Evolutionary conservation across 2,797 vertebrate genomes (phyloP).

Genomic region (Catostomus latipinnis): DNA sequence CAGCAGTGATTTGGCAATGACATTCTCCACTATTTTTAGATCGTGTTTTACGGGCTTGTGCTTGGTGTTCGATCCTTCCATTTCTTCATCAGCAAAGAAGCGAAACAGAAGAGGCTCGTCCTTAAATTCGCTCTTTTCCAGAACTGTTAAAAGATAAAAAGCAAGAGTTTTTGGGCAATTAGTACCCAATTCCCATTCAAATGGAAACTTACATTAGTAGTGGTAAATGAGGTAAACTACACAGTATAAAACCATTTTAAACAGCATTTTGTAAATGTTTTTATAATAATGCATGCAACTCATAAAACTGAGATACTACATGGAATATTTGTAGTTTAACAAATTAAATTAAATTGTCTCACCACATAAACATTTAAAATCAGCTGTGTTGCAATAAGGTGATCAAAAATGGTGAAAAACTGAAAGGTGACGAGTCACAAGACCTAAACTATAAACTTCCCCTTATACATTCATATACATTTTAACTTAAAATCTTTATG

Average conservation of each 20-base stretch:
- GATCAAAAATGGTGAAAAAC: too few species aligned
- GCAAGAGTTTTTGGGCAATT: slow-evolving; percentile 13
- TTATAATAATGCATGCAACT: too few species aligned
- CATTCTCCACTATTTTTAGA: slow-evolving; percentile 96
- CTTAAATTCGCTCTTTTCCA: slow-evolving; percentile 99
- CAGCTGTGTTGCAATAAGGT: too few species aligned
- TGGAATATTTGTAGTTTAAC: too few species aligned
- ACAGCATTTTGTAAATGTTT: too few species aligned
- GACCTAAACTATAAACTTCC: too few species aligned
- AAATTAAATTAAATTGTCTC: too few species aligned
- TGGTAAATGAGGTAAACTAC: not conserved
- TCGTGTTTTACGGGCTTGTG: slow-evolving; percentile 97
- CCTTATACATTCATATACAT: not conserved
- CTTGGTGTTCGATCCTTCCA: slow-evolving; percentile 98
- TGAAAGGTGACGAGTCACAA: too few species aligned
- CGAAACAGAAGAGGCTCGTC: slow-evolving; percentile 96
- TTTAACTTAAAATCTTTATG: not conserved
- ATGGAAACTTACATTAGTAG: not conserved
- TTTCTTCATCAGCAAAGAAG: slow-evolving; percentile 98
- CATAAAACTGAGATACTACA: too few species aligned
- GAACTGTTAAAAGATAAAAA: slow-evolving; percentile 74
- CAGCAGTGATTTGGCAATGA: slow-evolving; percentile 94
- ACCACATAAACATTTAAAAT: too few species aligned
- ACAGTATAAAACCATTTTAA: too few species aligned
- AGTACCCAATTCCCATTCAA: not conserved